Evolutionary conservation across 1,140 invertebrate genomes (phyloP).

Genomic region (Tetragonula clypearis): DNA sequence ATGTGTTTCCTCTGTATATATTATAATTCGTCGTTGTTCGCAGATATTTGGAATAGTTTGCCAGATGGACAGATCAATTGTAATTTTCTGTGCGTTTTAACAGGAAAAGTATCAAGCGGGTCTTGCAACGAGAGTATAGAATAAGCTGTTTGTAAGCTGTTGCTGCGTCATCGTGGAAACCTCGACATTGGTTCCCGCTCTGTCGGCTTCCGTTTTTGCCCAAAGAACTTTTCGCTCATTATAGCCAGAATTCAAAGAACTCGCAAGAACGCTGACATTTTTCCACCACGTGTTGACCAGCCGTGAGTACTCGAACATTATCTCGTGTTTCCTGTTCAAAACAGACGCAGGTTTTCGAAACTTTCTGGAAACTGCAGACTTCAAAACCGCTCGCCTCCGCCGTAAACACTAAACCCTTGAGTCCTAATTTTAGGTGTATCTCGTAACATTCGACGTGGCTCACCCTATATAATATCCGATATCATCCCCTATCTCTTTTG

Average conservation of each 20-base stretch:
- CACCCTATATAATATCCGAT: too few relatives aligned
- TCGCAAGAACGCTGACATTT: slow-evolving; percentile 49
- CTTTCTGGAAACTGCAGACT: neutral
- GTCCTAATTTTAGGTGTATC: too few relatives aligned
- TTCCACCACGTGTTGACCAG: slow-evolving; percentile 69
- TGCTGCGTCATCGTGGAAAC: neutral
- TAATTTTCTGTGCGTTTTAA: neutral
- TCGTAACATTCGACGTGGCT: too few relatives aligned
- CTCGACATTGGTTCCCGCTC: neutral
- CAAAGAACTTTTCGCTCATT: slow-evolving; percentile 38
- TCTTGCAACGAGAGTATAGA: neutral
- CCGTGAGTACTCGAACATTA: neutral
- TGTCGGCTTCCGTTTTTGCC: slow-evolving; percentile 14
- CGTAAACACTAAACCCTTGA: too few relatives aligned
- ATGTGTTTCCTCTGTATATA: neutral
- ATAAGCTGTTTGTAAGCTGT: too few relatives aligned
- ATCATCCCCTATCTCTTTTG: too few relatives aligned
- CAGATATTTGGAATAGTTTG: neutral
- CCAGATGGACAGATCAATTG: neutral
- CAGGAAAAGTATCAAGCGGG: neutral
- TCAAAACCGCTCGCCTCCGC: neutral
- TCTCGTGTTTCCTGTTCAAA: neutral
- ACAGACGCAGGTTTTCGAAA: neutral
- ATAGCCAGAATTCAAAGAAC: slow-evolving; percentile 70
- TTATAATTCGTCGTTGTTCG: fast-evolving